These are phyloP conservation scores for Dissostichus mawsoni DNA, from an alignment of 2,113 vertebrate species.

Conservation along the genomic window DNA sequence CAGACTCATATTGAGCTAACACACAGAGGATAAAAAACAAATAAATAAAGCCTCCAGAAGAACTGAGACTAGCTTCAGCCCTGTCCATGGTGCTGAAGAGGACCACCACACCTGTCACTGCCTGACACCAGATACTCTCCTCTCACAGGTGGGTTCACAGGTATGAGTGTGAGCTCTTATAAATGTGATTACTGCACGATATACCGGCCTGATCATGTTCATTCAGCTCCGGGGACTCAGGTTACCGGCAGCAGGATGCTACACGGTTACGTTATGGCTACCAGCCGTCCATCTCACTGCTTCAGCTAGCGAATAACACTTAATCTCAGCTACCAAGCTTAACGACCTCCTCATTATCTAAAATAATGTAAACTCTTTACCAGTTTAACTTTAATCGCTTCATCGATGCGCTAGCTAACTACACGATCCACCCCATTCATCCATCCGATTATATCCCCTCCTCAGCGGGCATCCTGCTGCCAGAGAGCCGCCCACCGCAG, in stretches of 20 bases:
- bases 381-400: not conserved
- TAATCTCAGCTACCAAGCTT: not conserved
- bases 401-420: constrained; percentile 37
- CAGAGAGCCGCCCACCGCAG: not conserved
- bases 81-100: constrained; percentile 83
- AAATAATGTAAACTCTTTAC: not conserved
- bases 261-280: constrained; percentile 29
- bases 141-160: not conserved
- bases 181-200: constrained; percentile 7
- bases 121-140: not conserved
- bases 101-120: not conserved
- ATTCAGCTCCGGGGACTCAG: constrained; percentile 41
- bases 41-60: not conserved
- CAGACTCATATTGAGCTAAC: not conserved
- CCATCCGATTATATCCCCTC: constrained; percentile 30
- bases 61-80: not conserved
- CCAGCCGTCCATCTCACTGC: not conserved
- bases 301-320: too few relatives aligned
- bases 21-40: not conserved
- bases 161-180: not conserved
- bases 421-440: constrained; percentile 56
- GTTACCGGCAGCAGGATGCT: constrained; percentile 62
- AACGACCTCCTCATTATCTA: fast-evolving
- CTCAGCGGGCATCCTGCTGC: constrained; percentile 33
- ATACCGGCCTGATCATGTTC: not conserved